A percentile compares a stretch with the other conserved stretches of the same genome.
phyloP scores from a whole-genome alignment of 1,140 invertebrate species.

The Chlorops oryzae region DNA sequence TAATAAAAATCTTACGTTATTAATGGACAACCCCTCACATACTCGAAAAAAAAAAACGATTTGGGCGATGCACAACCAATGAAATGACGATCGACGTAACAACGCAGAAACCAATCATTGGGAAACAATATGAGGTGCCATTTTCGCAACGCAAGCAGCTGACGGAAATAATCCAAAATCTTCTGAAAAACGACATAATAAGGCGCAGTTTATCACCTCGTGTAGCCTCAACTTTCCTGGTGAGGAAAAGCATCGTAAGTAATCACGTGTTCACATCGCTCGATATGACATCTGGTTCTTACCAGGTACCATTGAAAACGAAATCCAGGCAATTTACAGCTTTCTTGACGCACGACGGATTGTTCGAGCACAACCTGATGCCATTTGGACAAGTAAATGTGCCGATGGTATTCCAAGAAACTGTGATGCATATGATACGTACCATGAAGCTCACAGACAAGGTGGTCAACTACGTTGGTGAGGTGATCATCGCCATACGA shows the following conservation, averaged over 20 bases:
- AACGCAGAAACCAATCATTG: slow-evolving; percentile 13
- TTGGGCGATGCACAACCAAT: slow-evolving; percentile 4
- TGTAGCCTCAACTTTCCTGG: slow-evolving; percentile 49
- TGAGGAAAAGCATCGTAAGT: slow-evolving; percentile 47
- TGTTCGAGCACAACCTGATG: slow-evolving; percentile 40
- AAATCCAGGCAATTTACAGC: slow-evolving; percentile 12
- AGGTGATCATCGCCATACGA: slow-evolving; percentile 14
- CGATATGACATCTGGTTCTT: slow-evolving; percentile 2
- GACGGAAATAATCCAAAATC: slow-evolving; percentile 16
- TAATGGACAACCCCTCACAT: no score
- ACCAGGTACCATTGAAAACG: slow-evolving; percentile 6
- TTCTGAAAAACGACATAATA: slow-evolving; percentile 32
- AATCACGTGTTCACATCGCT: slow-evolving; percentile 18
- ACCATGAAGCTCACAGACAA: slow-evolving; percentile 13
- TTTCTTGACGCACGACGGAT: slow-evolving; percentile 22
- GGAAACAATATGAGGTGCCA: slow-evolving; percentile 17
- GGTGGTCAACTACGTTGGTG: slow-evolving; percentile 15
- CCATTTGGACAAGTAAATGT: slow-evolving; percentile 50
- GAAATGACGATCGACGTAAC: slow-evolving; percentile 8
- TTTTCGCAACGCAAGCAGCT: slow-evolving; percentile 13
- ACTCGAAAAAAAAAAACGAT: no score
- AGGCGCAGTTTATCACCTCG: slow-evolving; percentile 43
- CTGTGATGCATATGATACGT: slow-evolving; percentile 45
- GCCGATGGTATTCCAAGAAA: slow-evolving; percentile 21
- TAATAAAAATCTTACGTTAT: no score